Conservation (phyloP, 1,140 invertebrate species). For the Drosophila novamexicana region DNA sequence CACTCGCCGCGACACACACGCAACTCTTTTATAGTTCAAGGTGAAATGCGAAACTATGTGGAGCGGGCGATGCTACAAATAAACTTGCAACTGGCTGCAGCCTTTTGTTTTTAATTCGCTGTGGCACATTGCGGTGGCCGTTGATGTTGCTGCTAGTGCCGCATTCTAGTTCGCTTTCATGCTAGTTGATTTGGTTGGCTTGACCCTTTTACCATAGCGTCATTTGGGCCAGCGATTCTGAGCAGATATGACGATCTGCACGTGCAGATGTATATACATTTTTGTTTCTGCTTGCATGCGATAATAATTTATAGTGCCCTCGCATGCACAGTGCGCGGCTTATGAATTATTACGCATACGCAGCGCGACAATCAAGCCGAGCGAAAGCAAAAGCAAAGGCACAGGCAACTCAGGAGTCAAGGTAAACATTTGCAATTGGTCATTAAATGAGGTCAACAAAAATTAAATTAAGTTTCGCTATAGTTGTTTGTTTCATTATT, state of each 20-base stretch:
- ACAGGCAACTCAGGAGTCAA: background rate
- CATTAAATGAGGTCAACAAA: conserved; percentile 36
- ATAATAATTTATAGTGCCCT: conserved; percentile 68
- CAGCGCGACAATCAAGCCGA: conserved; percentile 53
- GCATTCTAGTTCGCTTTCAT: conserved; percentile 9
- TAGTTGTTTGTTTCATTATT: background rate
- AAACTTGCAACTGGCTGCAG: conserved; percentile 48
- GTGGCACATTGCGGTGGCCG: conserved; percentile 13
- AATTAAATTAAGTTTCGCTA: background rate
- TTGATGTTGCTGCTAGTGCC: conserved; percentile 12
- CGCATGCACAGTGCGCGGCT: conserved; percentile 57
- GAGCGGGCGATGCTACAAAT: conserved; percentile 46
- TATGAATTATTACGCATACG: conserved; percentile 82
- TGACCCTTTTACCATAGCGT: conserved; percentile 35
- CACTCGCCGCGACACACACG: background rate
- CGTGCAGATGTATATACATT: background rate
- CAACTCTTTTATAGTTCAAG: conserved; percentile 74
- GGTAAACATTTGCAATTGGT: conserved; percentile 34
- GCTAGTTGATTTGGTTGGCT: conserved; percentile 23
- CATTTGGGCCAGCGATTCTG: conserved; percentile 2
- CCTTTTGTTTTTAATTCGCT: conserved; percentile 37
- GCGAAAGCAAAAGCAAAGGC: conserved; percentile 41
- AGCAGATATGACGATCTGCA: background rate
- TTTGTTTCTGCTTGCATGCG: conserved; percentile 54
- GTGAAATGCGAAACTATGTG: conserved; percentile 69